Evolutionary conservation across 2,888 invertebrate genomes (phyloP), one percentile per base, ranked within the genome.

Genomic region (Labia minor): DNA sequence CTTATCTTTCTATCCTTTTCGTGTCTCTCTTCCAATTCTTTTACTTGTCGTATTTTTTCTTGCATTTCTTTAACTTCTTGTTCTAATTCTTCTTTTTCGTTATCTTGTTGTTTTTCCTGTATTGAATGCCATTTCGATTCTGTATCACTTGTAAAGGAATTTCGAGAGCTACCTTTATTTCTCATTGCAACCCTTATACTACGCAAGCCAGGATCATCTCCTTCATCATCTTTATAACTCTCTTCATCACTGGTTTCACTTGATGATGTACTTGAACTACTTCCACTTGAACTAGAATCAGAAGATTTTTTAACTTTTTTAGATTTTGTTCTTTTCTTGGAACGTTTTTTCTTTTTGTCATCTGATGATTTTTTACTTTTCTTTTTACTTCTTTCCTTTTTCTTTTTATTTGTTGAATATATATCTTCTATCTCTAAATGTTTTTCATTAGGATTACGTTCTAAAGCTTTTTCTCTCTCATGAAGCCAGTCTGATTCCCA

Each of bases 401-500:
- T 77, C 3, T 81, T 80, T 70, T 69, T 70, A 74, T 73, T 67
- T 74, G 78, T 78, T 68, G 77, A 21, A 14, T 37, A 61, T 1
- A 18, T 19, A 1, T 67, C 49, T n/a, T 66, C 37, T 10, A 19
- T 63, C 16, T 64, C 66, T 49, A 79, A 81, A 71, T 75, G 74
- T 67, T 73, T 76, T 65, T 77, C 76, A 37, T 77, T 76, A 1
- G 76, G 75, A 37, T 76, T 75, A 65, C 75, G 76, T 72, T 84
- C 84, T 69, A 84, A 83, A 0, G 88, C 86, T 72, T 86, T 86
- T 73, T 88, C 90, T 2, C 92, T 82, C 76, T 91, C 91, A 8
- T 86, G 86, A 79, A 89, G 82, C 91, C 92, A 92, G 74, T 91
- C 90, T 0, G 87, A 86, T 76, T 93, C 92, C 87, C 91, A 92